phyloP scores from a whole-genome alignment of 1,140 invertebrate genomes.

The Philaenus spumarius region DNA sequence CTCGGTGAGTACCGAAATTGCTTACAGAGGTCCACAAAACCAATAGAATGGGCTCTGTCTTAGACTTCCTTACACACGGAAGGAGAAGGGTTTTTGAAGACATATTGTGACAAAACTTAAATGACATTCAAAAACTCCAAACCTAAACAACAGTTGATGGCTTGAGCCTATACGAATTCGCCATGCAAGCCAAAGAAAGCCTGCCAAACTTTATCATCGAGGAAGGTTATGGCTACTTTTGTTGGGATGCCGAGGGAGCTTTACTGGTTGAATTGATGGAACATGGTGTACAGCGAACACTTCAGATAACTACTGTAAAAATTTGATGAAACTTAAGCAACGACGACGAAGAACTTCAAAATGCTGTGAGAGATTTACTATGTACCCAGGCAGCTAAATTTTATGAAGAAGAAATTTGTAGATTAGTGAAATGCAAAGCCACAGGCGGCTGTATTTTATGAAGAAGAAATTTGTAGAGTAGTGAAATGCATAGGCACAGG shows the following conservation, averaged over 20 bases:
- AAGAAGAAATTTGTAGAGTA: too few relatives aligned
- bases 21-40: conserved; percentile 26
- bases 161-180: conserved; percentile 2
- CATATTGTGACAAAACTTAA: conserved; percentile 26
- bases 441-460: too few relatives aligned
- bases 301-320: conserved; percentile 6
- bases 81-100: conserved; percentile 22
- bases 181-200: conserved; percentile 17
- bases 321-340: conserved; percentile 6
- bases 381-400: too few relatives aligned
- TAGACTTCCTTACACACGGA: conserved; percentile 16
- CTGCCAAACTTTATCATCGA: conserved; percentile 11
- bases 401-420: too few relatives aligned
- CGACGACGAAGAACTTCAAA: conserved; percentile 9
- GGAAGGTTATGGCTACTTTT: conserved; percentile 19
- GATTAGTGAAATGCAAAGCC: too few relatives aligned
- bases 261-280: conserved; percentile 22
- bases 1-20: conserved; percentile 28
- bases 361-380: conserved; percentile 6
- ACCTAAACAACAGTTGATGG: conserved; percentile 22
- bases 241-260: conserved; percentile 7
- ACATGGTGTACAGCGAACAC: conserved; percentile 15
- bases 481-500: too few relatives aligned
- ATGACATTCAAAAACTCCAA: conserved; percentile 22
- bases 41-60: conserved; percentile 9